Conservation (phyloP, 2,888 invertebrate genomes). For the Dimorphilus gyrociliatus region DNA sequence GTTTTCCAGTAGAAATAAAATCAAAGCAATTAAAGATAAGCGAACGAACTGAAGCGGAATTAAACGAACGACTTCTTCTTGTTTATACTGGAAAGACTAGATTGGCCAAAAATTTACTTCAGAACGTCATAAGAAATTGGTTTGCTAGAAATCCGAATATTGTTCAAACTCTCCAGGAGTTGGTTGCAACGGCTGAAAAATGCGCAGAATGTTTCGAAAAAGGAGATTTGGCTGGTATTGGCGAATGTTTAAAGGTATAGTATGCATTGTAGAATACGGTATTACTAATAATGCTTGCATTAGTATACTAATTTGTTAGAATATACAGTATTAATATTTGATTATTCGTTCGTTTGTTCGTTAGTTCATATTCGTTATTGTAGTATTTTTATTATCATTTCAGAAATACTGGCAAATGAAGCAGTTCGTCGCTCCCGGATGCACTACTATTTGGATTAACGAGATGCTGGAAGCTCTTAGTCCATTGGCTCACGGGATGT, state of each 20-base stretch:
- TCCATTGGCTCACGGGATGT: slow-evolving; percentile 26
- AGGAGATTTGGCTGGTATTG: slow-evolving; percentile 16
- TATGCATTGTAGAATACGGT: too few species aligned
- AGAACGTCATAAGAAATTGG: slow-evolving; percentile 41
- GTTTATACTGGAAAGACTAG: slow-evolving; percentile 44
- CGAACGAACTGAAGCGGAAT: slow-evolving; percentile 16
- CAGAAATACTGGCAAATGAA: slow-evolving; percentile 37
- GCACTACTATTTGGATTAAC: slow-evolving; percentile 32
- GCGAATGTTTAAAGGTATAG: too few species aligned
- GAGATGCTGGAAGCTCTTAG: slow-evolving; percentile 24
- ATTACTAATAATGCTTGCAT: too few species aligned
- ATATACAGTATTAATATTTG: too few species aligned
- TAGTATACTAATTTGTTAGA: too few species aligned
- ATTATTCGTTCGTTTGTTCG: too few species aligned
- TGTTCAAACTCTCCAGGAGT: slow-evolving; percentile 29
- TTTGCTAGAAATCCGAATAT: slow-evolving; percentile 36
- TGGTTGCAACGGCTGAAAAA: slow-evolving; percentile 27
- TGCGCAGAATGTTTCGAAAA: slow-evolving; percentile 27
- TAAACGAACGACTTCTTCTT: slow-evolving; percentile 38
- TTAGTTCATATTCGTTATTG: too few species aligned
- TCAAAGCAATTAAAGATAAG: slow-evolving; percentile 21
- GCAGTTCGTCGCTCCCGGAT: slow-evolving; percentile 38
- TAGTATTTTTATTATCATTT: too few species aligned
- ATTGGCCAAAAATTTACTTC: slow-evolving; percentile 43
- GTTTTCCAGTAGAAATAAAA: slow-evolving; percentile 30